Base-by-base conservation (phyloP, 2,888 invertebrate species). In the Orthonevra nobilis region DNA sequence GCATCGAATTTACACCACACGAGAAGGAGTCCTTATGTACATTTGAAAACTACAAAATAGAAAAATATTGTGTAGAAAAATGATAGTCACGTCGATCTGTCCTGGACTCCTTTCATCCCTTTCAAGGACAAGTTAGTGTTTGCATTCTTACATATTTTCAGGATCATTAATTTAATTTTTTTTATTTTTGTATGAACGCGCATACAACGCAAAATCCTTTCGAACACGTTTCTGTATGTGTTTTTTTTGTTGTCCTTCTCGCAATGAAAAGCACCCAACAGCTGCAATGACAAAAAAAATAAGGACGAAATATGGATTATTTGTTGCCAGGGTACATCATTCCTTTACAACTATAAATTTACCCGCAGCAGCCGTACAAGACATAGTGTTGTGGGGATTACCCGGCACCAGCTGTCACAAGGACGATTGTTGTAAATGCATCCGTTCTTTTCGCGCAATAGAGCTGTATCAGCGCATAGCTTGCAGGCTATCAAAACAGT, bases 121-220 rank as follows among this genome's bases (percentile, higher is more conserved):
- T 38, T n/a, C n/a, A 46, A 63, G 61, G 61, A 63, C 61, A 38
- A 7, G 36, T n/a, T 42, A 54, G 54, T 46, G 66, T 66, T 66
- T 66, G 54, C 54, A 66, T 68, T 56, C 56, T 20, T 46, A 7
- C 46, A 46, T 32, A 28, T 44, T 17, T 56, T 38, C 30, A 32
- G 68, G 48, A 48, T 68, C 68, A 68, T 68, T 68, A 68, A 58
- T 68, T 68, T 68, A 28, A 48, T 12, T 56, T 56, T 46, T 68
- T 23, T 40, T 9, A 15, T 19, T 19, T 50, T 32, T 20, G 19
- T 50, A 6, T 36, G 52, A 30, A 20, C 46, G 46, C 36, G 15
- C 56, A 56, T 56, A 56, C 66, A 46, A 36, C 54, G 44, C 28
- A 48, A 68, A 58, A 68, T 68, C 68, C 68, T 40, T 48, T 40